phyloP scores from a whole-genome alignment of 2,888 invertebrate genomes.

The Macrophya annulata region DNA sequence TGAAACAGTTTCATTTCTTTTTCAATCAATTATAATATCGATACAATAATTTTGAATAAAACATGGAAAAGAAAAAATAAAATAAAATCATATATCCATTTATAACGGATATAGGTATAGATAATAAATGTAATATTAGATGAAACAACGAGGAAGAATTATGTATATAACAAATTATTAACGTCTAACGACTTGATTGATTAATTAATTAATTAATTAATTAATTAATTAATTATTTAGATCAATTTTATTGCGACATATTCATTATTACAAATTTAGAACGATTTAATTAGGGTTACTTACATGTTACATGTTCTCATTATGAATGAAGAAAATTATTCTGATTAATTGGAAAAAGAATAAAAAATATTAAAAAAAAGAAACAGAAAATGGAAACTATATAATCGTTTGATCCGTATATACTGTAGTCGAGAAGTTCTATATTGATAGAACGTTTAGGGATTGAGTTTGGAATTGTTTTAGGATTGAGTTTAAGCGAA shows the following conservation, averaged over 20 bases:
- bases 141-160: too few relatives aligned
- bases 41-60: too few relatives aligned
- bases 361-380: neutral
- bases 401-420: neutral
- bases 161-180: neutral
- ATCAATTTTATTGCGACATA: neutral
- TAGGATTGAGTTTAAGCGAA: too few relatives aligned
- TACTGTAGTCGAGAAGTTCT: neutral
- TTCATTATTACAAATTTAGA: constrained; percentile 9
- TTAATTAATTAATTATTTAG: neutral
- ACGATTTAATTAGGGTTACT: too few relatives aligned
- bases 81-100: neutral
- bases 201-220: neutral
- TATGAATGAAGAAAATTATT: neutral
- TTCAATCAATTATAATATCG: too few relatives aligned
- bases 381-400: neutral
- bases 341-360: neutral
- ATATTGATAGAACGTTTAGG: neutral
- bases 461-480: neutral
- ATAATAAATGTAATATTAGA: too few relatives aligned
- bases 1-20: too few relatives aligned
- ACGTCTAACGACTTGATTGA: neutral
- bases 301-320: neutral
- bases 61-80: neutral
- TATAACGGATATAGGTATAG: neutral